A percentile compares a stretch with the other conserved stretches of the same genome.
These are phyloP conservation scores for Pachyseris speciosa DNA, from an alignment of 64 coral and sea anemone genomes.

Conservation along the genomic window DNA sequence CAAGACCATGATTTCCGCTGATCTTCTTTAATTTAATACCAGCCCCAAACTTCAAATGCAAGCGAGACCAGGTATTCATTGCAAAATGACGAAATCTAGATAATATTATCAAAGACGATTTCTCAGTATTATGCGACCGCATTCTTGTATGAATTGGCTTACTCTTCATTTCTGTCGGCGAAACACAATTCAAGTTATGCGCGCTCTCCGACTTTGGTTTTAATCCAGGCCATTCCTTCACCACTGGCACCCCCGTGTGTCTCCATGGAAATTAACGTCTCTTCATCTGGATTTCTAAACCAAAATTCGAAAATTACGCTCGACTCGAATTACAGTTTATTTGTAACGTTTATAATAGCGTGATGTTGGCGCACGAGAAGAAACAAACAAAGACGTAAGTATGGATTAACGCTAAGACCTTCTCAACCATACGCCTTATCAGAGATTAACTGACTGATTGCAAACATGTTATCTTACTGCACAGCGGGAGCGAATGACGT, in stretches of 20 bases:
- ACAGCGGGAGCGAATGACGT: background rate
- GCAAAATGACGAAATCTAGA: background rate
- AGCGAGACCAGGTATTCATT: background rate
- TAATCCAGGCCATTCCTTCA: background rate
- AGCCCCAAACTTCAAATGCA: background rate
- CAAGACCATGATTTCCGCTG: background rate
- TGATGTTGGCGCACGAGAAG: background rate
- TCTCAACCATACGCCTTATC: background rate
- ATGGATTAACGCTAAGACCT: conserved; percentile 1
- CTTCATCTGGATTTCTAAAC: background rate
- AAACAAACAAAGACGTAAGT: background rate
- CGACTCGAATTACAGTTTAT: background rate
- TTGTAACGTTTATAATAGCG: background rate
- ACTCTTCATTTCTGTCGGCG: background rate
- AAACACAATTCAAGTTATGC: background rate
- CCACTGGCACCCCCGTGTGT: background rate
- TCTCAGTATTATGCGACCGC: background rate
- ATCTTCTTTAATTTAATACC: background rate
- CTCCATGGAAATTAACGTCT: background rate
- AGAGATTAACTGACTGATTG: background rate
- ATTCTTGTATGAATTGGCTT: conserved; percentile 12
- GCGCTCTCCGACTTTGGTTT: background rate
- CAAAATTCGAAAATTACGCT: background rate
- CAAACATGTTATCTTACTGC: background rate
- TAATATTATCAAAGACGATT: background rate